Base-by-base conservation (phyloP, 1,140 invertebrate genomes). In the Drosophila serrata region DNA sequence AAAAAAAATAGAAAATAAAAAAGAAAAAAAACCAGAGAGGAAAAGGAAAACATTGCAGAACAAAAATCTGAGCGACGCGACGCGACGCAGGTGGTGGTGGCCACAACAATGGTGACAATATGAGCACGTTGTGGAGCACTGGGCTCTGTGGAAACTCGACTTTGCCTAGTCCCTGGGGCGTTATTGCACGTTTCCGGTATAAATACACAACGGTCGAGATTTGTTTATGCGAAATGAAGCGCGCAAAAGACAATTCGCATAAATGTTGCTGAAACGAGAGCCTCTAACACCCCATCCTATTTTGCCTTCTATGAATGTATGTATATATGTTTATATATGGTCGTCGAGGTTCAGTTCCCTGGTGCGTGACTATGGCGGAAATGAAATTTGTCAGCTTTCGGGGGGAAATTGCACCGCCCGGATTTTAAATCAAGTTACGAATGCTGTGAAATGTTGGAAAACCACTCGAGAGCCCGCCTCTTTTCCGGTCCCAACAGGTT, bases 141-240 rank as follows among this genome's bases (percentile, higher is more conserved):
- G 48, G 0, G 48, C n/a, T n/a, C 48, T 59, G 45, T 84, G 72
- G 69, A 58, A n/a, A 64, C 59, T 75, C 84, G 72, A 82, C 85
- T 80, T 84, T 57, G 79, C 85, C 84, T 87, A 90, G 84, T 88
- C 84, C 84, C 84, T 77, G 64, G 84, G 84, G 84, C 80, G 84
- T 88, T 87, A 87, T 87, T 87, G 84, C 84, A 87, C 84, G 84
- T 87, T 87, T 87, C 84, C 84, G 84, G 85, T 88, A 87, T 90
- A 87, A 87, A 87, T 87, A 87, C 87, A 87, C 85, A 87, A 88
- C 84, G 76, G 72, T 75, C 68, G 84, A 87, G 84, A 87, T 87
- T 87, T 87, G 84, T 87, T 87, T 87, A 87, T 87, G 84, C 84
- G 84, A 87, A 87, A 87, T 87, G 84, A 87, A 87, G 84, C 84